Conservation (phyloP, 2,113 vertebrate genomes). For the Oreochromis spilurus region DNA sequence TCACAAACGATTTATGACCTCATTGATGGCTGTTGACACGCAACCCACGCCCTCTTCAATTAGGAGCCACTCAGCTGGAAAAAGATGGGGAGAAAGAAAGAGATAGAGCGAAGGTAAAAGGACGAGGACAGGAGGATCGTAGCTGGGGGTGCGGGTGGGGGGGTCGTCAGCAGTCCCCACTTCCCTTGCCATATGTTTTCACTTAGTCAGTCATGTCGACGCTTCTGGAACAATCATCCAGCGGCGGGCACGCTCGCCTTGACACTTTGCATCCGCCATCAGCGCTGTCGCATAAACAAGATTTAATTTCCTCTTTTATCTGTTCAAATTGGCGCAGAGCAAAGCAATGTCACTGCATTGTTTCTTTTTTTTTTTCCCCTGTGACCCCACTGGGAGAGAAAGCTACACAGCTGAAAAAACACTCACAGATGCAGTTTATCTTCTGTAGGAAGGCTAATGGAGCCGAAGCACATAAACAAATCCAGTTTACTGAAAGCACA, state of each 20-base stretch:
- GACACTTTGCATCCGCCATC: constrained; percentile 37
- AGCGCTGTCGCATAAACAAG: constrained; percentile 39
- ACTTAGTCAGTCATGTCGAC: constrained; percentile 71
- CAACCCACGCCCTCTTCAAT: constrained; percentile 49
- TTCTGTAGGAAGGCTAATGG: not conserved
- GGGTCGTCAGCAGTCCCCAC: not conserved
- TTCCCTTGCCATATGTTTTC: constrained; percentile 63
- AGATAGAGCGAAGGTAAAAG: not conserved
- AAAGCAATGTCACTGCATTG: not conserved
- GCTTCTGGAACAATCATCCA: constrained; percentile 55
- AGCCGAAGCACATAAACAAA: not conserved
- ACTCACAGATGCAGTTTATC: not conserved
- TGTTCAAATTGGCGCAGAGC: constrained; percentile 10
- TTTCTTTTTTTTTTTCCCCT: not conserved
- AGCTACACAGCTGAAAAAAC: not conserved
- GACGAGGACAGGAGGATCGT: not conserved
- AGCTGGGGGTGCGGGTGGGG: not conserved
- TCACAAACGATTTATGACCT: constrained; percentile 39
- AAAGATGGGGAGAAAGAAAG: not conserved
- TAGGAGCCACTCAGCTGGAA: constrained; percentile 58
- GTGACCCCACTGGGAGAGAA: not conserved
- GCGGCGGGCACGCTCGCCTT: constrained; percentile 3
- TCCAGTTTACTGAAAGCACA: not conserved
- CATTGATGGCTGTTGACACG: constrained; percentile 11
- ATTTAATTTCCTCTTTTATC: constrained; percentile 50